Conservation (phyloP, 2,888 invertebrate genomes). For the Stenichneumon culpator region DNA sequence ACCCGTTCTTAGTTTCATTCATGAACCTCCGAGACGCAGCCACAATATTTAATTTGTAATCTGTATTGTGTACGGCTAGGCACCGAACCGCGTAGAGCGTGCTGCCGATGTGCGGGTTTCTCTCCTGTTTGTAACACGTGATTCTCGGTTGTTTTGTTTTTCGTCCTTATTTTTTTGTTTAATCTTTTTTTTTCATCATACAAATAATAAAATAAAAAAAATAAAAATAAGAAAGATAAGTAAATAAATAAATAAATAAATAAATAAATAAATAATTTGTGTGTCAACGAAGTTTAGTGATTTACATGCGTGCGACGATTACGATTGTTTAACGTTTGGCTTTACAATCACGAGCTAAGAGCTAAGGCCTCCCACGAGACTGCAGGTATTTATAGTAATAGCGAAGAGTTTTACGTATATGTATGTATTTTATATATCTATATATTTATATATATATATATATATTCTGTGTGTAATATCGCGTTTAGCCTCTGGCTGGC, state of each 20-base stretch:
- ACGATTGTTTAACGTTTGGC: conserved; percentile 61
- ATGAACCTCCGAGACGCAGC: conserved; percentile 79
- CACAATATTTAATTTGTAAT: conserved; percentile 81
- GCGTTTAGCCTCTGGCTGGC: conserved; percentile 19
- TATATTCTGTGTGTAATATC: neutral
- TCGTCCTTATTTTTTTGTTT: conserved; percentile 72
- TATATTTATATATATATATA: neutral
- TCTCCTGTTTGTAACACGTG: conserved; percentile 77
- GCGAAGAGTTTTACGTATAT: neutral
- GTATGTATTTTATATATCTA: too few species aligned
- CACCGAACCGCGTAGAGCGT: conserved; percentile 76
- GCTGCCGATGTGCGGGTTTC: conserved; percentile 81
- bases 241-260: neutral
- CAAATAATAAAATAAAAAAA: neutral
- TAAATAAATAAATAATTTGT: conserved; percentile 1
- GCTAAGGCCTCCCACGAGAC: conserved; percentile 70
- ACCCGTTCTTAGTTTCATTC: conserved; percentile 83
- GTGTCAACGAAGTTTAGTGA: conserved; percentile 51
- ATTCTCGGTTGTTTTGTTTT: conserved; percentile 75
- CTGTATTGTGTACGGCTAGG: conserved; percentile 81
- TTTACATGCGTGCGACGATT: conserved; percentile 62
- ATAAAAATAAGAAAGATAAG: neutral
- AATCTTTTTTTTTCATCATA: conserved; percentile 52
- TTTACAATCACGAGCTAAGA: conserved; percentile 40
- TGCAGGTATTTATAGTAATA: conserved; percentile 73